These are phyloP conservation scores for Empis stercorea DNA, from an alignment of 2,888 invertebrate genomes.

Conservation along the genomic window DNA sequence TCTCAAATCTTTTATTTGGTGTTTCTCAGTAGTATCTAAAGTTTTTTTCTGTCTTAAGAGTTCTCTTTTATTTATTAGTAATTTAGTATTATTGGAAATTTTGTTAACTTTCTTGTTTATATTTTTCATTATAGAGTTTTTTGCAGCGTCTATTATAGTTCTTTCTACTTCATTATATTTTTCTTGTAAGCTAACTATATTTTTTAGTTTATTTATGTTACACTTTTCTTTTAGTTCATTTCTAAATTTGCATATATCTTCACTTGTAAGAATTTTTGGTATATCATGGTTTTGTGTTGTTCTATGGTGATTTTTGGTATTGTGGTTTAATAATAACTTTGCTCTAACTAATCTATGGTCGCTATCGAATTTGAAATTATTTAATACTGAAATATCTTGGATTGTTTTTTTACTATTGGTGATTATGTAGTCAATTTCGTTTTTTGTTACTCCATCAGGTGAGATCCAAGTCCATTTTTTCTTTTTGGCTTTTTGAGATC, in stretches of 20 bases:
- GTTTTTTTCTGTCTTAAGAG: background rate
- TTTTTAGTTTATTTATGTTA: background rate
- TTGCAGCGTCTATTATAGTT: background rate
- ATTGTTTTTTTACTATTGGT: constrained; percentile 4
- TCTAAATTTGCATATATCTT: constrained; percentile 1
- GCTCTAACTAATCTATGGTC: constrained; percentile 1
- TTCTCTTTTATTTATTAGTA: constrained; percentile 1
- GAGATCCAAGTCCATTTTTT: constrained; percentile 4
- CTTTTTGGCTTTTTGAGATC: constrained; percentile 2
- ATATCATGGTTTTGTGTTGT: background rate
- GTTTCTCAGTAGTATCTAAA: background rate
- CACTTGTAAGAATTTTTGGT: background rate
- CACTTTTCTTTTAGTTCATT: too few relatives aligned
- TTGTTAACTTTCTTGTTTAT: constrained; percentile 1
- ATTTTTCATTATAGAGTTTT: background rate
- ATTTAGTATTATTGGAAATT: background rate
- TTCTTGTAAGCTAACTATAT: background rate
- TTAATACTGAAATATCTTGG: constrained; percentile 3
- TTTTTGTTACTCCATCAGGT: background rate
- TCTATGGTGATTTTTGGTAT: background rate
- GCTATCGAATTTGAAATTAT: background rate
- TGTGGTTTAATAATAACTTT: background rate
- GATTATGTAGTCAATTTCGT: constrained; percentile 3
- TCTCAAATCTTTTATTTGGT: background rate
- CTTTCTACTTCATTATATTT: constrained; percentile 2